These are phyloP conservation scores for Cossypha dichroa DNA, from an alignment of 2,797 vertebrate genomes.

Conservation along the genomic window DNA sequence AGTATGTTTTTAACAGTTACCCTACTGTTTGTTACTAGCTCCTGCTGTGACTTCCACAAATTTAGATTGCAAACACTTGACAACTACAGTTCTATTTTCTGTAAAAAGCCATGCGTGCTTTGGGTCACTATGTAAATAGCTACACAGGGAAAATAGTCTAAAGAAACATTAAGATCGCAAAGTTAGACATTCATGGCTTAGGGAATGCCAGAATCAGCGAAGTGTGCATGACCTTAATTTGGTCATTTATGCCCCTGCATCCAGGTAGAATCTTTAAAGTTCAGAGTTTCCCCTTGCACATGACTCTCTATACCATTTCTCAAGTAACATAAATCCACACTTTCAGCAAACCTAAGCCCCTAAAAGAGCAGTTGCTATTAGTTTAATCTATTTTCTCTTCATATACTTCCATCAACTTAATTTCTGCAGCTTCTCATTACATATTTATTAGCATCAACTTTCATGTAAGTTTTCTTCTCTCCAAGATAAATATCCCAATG, in stretches of 20 bases:
- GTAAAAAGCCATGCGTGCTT: background rate
- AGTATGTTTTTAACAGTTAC: constrained; percentile 25
- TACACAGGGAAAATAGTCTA: background rate
- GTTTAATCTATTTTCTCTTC: background rate
- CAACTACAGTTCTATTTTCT: background rate
- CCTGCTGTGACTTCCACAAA: constrained; percentile 25
- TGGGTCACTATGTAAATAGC: constrained; percentile 3
- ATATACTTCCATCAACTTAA: background rate
- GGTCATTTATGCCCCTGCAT: background rate
- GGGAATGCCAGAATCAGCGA: background rate
- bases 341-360: background rate
- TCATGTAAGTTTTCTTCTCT: background rate
- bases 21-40: constrained; percentile 46
- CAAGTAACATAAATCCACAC: background rate
- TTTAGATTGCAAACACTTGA: constrained; percentile 5
- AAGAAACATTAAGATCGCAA: background rate
- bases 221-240: background rate
- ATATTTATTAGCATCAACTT: background rate
- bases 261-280: background rate
- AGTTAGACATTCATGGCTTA: background rate
- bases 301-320: background rate
- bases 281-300: background rate
- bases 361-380: background rate
- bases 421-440: background rate
- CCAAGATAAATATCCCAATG: background rate